Evolutionary conservation across 2,888 invertebrate genomes (phyloP), one percentile per base, ranked within the genome.

Genomic region (Cephalotes varians): DNA sequence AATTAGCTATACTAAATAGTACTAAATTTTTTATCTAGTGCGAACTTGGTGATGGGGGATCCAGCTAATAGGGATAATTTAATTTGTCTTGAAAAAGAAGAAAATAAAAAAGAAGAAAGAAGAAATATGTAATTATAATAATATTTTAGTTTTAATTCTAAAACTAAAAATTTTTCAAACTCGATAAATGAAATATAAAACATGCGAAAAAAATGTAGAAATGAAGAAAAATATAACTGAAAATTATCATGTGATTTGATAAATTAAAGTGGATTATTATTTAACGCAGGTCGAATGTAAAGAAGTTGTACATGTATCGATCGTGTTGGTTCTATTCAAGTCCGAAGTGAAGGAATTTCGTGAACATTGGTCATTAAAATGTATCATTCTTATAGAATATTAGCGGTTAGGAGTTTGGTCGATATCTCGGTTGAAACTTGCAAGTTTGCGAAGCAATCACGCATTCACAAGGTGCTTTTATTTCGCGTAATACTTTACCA

Each of bases 351-450:
- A 51, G 89, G 87, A 88, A 88, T 89, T 87, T 84, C 86, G 73
- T 80, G 86, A 83, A 88, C 47, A 15, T 47, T 21, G 71, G 60
- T 49, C 49, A 74, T 84, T 88, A 81, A 64, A 81, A 56, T 74
- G 67, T 71, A 74, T 62, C 76, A 84, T 86, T 85, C 80, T 82
- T 80, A 65, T 58, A 77, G 54, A 82, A 76, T 85, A 86, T 84
- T 49, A 58, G 58, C 73, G 51, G 51, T 73, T 54, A 65, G 71
- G 44, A 86, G 90, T 90, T 90, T 90, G 90, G 82, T 90, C 90
- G 86, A 90, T 90, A 90, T 72, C 7, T 56, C 34, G 44, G 54
- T 67, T 47, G 62, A 40, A 77, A 49, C 15, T 67, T 76, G 65
- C 51, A 67, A 34, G 81, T 40, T 64, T 37, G 44, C 31, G 62